Percentiles rank a stretch among this genome's conserved stretches.
Evolutionary conservation across 2,888 invertebrate species (phyloP).

Genomic region (Drosophila macrospina): DNA sequence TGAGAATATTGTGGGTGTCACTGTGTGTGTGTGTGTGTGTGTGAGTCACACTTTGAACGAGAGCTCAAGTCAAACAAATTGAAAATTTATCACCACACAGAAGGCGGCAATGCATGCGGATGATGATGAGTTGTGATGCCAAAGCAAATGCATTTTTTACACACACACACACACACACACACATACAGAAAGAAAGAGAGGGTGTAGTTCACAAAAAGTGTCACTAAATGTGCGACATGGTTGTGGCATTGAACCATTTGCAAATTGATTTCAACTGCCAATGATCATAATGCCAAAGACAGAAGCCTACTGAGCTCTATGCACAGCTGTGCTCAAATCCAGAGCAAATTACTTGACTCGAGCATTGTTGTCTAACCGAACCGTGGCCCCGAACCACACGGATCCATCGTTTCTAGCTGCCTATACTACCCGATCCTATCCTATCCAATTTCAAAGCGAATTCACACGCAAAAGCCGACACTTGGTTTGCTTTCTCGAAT

Average conservation of each 20-base stretch:
- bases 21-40: slow-evolving; percentile 5
- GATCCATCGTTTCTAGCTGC: slow-evolving; percentile 7
- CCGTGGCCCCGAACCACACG: too few relatives aligned
- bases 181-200: too few relatives aligned
- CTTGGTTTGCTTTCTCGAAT: slow-evolving; percentile 3
- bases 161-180: slow-evolving; percentile 25
- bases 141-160: slow-evolving; percentile 74
- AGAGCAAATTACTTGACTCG: slow-evolving; percentile 29
- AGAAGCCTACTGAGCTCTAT: background rate
- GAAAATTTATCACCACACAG: slow-evolving; percentile 75
- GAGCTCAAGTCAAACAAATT: slow-evolving; percentile 76
- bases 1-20: slow-evolving; percentile 54
- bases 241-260: slow-evolving; percentile 66
- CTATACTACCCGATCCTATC: too few relatives aligned
- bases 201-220: slow-evolving; percentile 29
- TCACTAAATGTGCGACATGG: slow-evolving; percentile 37
- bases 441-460: slow-evolving; percentile 78
- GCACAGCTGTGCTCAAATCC: slow-evolving; percentile 51
- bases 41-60: slow-evolving; percentile 45
- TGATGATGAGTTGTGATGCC: slow-evolving; percentile 73
- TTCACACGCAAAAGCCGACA: slow-evolving; percentile 80
- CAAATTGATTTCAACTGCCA: slow-evolving; percentile 70
- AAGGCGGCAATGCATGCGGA: background rate
- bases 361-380: too few relatives aligned
- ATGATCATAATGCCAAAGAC: slow-evolving; percentile 45